Base-by-base conservation (phyloP, 2,113 vertebrate genomes). In the Vulpes vulpes region DNA sequence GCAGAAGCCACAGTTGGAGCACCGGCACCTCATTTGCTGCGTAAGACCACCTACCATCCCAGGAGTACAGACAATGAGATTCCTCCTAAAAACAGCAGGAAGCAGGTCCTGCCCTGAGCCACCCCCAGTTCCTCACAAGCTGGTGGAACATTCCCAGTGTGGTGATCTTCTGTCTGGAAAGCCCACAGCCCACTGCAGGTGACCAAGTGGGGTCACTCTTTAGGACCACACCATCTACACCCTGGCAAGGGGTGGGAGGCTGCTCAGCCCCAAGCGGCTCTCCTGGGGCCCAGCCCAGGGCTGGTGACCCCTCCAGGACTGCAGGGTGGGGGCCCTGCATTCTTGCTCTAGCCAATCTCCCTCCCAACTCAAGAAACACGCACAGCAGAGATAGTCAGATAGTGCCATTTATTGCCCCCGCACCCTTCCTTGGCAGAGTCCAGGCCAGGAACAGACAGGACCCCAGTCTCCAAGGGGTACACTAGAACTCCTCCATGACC, bases 381-480 rank as follows among this genome's bases (percentile, higher is more conserved):
- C 96, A 20, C 43, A 43, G 49, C 80, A 16, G 51, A 80, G 83
- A 94, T 94, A n/a, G 81, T 76, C 71, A 20, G 82, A 97, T 51
- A 95, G 96, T 94, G 97, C 95, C n/a, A 23, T 98, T 98, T 98
- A 98, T 98, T 98, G 88, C 43, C 94, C 96, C 51, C 11, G 43
- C 82, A 35, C 89, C 89, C 83, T 89, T 69, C 95, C 80, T 67
- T 62, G 73, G 89, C 96, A 89, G 51, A 65, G 49, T 96, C 97
- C 96, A 32, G 82, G 96, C 73, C 78, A 35, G 89, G 84, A 85
- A 94, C 9, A 76, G 30, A 76, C 11, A 0, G 12, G 49, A 35
- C 35, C 65, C 38, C 19, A 0, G 3, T 38, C 35, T 74, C 43
- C 10, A 30, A 4, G 22, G 43, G 55, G 59, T 4, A 2, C 17